These are phyloP conservation scores for Carterocephalus palaemon DNA, from an alignment of 2,888 invertebrate species.

Conservation along the genomic window DNA sequence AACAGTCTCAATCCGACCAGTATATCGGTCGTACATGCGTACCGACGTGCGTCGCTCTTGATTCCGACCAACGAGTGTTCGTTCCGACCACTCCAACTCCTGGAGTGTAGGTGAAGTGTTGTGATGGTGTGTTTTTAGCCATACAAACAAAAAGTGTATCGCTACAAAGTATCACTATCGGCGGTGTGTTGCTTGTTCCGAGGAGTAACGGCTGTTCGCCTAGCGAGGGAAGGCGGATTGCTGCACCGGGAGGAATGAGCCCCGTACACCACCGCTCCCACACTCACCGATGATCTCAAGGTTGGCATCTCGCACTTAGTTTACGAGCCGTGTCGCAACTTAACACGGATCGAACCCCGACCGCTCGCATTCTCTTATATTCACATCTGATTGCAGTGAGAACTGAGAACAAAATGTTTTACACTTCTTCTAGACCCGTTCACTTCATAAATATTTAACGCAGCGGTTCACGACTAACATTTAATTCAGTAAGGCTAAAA, in stretches of 20 bases:
- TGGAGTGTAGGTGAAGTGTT: conserved; percentile 71
- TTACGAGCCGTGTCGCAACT: conserved; percentile 52
- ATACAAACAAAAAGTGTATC: conserved; percentile 72
- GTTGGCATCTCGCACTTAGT: conserved; percentile 53
- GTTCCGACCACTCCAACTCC: conserved; percentile 62
- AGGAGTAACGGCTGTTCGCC: conserved; percentile 73
- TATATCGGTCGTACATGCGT: conserved; percentile 63
- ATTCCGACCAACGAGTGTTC: conserved; percentile 64
- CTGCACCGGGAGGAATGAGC: conserved; percentile 77
- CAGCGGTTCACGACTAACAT: conserved; percentile 22
- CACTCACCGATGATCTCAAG: conserved; percentile 79
- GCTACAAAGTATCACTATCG: conserved; percentile 68
- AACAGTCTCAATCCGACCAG: conserved; percentile 75
- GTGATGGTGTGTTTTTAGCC: conserved; percentile 76
- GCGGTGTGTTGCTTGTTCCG: conserved; percentile 60
- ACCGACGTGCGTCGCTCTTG: conserved; percentile 63
- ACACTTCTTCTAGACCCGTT: conserved; percentile 41
- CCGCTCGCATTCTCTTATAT: conserved; percentile 56
- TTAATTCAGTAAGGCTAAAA: conserved; percentile 10
- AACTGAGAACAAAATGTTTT: too few relatives aligned
- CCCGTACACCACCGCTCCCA: conserved; percentile 69
- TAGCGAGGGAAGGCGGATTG: conserved; percentile 72
- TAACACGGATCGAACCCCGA: conserved; percentile 57
- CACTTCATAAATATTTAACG: conserved; percentile 40
- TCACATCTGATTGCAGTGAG: conserved; percentile 64